Evolutionary conservation across 2,888 invertebrate species (phyloP).

Genomic region (Melipona beecheii): DNA sequence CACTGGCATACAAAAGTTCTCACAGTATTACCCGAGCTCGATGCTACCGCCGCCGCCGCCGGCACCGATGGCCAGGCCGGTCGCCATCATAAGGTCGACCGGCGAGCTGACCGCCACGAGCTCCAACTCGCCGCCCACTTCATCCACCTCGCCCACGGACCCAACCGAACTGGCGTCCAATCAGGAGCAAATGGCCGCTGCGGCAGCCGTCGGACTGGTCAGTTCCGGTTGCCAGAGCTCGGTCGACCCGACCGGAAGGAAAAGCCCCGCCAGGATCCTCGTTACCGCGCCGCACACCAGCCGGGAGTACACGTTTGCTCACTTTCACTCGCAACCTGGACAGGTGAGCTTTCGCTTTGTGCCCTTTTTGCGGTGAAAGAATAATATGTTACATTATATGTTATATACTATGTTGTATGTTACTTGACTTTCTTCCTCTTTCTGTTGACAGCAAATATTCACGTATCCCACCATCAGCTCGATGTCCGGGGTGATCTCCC

Average conservation of each 20-base stretch:
- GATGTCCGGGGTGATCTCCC: conserved; percentile 94
- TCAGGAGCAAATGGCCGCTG: conserved; percentile 81
- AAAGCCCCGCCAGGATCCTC: conserved; percentile 83
- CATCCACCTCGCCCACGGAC: conserved; percentile 83
- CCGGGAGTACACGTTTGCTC: conserved; percentile 94
- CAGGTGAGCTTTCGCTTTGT: conserved; percentile 85
- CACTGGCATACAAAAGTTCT: conserved; percentile 85
- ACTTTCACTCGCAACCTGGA: conserved; percentile 96
- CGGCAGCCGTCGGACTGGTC: conserved; percentile 81
- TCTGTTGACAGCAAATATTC: conserved; percentile 89
- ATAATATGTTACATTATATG: too few species aligned
- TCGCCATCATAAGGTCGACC: conserved; percentile 97
- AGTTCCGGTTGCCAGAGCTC: conserved; percentile 83
- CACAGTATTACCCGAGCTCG: conserved; percentile 94
- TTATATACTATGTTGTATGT: too few species aligned
- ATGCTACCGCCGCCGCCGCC: conserved; percentile 98
- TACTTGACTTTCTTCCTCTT: too few species aligned
- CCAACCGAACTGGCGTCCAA: conserved; percentile 80
- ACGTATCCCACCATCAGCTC: conserved; percentile 95
- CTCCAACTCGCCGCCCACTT: conserved; percentile 87
- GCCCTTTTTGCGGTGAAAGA: too few species aligned
- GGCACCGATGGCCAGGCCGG: conserved; percentile 98
- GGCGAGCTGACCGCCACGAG: conserved; percentile 87
- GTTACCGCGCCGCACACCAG: conserved; percentile 85
- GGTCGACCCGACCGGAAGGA: conserved; percentile 79